Conservation (phyloP, 92 coral and sea anemone genomes). For the Porites rus region DNA sequence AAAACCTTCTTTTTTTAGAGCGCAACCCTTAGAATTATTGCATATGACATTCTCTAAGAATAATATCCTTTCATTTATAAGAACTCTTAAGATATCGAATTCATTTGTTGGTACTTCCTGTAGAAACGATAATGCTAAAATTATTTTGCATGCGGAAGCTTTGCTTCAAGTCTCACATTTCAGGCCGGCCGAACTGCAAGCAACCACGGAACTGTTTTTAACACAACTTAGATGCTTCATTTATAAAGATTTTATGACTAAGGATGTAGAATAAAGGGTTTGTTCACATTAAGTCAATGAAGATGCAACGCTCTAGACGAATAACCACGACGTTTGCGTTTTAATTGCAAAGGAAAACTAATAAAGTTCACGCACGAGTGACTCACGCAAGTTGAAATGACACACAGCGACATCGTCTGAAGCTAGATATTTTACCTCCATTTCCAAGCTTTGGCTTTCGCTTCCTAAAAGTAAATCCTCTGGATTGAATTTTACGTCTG, state of each 20-base stretch:
- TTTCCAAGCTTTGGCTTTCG: slow-evolving; percentile 76
- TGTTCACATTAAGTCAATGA: background rate
- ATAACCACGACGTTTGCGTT: background rate
- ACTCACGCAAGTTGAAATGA: slow-evolving; percentile 12
- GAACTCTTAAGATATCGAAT: background rate
- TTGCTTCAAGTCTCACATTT: background rate
- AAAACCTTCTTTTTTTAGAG: background rate
- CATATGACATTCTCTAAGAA: background rate
- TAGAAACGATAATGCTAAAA: background rate
- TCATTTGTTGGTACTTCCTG: background rate
- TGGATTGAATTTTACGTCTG: slow-evolving; percentile 84
- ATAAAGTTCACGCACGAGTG: slow-evolving; percentile 17
- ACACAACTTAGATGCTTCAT: background rate
- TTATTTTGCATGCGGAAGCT: background rate
- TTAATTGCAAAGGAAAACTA: background rate
- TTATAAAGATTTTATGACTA: background rate
- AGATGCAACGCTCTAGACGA: background rate
- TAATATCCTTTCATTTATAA: background rate
- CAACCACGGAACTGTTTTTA: no score
- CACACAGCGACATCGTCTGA: background rate
- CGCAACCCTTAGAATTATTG: background rate
- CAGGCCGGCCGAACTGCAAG: background rate
- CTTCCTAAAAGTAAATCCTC: slow-evolving; percentile 76
- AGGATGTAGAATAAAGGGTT: background rate
- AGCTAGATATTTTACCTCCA: slow-evolving; percentile 61